Percentiles rank a stretch among this genome's conserved stretches.
Conservation (phyloP, 2,888 invertebrate species). For the Pyralis farinalis region DNA sequence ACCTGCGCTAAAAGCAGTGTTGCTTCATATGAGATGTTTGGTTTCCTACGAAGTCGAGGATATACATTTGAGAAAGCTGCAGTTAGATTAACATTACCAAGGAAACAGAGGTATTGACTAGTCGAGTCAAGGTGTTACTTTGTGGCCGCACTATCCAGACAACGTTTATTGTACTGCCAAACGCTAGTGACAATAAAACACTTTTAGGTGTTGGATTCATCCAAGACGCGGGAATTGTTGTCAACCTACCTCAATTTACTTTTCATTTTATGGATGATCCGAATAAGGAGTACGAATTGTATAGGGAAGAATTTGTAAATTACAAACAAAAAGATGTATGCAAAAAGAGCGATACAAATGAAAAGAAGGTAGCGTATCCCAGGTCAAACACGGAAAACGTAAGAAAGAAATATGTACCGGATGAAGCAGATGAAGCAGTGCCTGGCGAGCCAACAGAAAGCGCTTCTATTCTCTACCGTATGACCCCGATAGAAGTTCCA, state of each 20-base stretch:
- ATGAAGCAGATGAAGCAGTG: background rate
- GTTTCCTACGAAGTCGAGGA: background rate
- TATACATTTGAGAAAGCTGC: constrained; percentile 1
- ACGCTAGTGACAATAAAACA: constrained; percentile 18
- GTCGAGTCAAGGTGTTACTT: background rate
- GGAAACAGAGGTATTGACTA: background rate
- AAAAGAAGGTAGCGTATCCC: background rate
- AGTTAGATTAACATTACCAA: background rate
- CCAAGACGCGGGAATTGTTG: constrained; percentile 19
- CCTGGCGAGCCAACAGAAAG: background rate
- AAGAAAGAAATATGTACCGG: background rate
- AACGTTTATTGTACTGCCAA: constrained; percentile 23
- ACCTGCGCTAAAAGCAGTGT: constrained; percentile 13
- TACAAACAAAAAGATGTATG: background rate
- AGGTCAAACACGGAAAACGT: background rate
- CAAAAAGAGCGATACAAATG: background rate
- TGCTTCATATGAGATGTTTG: constrained; percentile 10
- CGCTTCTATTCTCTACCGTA: background rate
- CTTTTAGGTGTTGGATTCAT: constrained; percentile 24
- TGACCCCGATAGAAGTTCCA: background rate
- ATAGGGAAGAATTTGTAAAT: constrained; percentile 3
- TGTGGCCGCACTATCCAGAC: constrained; percentile 8
- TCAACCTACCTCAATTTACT: constrained; percentile 19
- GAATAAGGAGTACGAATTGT: constrained; percentile 21
- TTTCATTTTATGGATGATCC: constrained; percentile 19